phyloP scores from a whole-genome alignment of 2,888 invertebrate species.

The Mesoligia furuncula region DNA sequence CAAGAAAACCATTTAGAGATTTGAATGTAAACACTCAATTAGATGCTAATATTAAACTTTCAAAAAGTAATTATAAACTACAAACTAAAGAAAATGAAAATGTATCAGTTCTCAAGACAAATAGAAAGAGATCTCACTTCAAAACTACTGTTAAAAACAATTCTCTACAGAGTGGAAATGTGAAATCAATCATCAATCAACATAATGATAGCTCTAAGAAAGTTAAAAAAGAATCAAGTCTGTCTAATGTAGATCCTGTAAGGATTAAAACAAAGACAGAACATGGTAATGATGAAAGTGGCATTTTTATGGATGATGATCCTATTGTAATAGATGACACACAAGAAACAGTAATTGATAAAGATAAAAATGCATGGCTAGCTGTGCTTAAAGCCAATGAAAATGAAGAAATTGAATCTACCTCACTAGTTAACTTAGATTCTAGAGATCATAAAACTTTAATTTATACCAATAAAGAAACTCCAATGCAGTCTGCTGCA shows the following conservation, averaged over 20 bases:
- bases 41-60: conserved; percentile 6
- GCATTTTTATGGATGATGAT: conserved; percentile 79
- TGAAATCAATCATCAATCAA: conserved; percentile 11
- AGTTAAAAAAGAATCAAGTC: conserved; percentile 35
- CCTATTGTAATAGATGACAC: conserved; percentile 78
- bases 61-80: conserved; percentile 27
- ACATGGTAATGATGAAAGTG: conserved; percentile 78
- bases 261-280: conserved; percentile 27
- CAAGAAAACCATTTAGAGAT: conserved; percentile 81
- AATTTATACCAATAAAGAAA: conserved; percentile 27
- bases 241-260: conserved; percentile 2
- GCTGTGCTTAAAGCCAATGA: conserved; percentile 78
- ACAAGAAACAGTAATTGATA: conserved; percentile 75
- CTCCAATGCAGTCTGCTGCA: neutral
- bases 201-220: conserved; percentile 31
- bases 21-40: conserved; percentile 76
- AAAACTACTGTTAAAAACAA: conserved; percentile 59
- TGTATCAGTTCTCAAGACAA: conserved; percentile 27
- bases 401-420: conserved; percentile 56
- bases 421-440: conserved; percentile 54
- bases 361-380: conserved; percentile 80
- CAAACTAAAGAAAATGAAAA: conserved; percentile 38
- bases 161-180: conserved; percentile 20
- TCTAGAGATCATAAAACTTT: conserved; percentile 31
- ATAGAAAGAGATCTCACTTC: conserved; percentile 64